A percentile compares a stretch with the other conserved stretches of the same genome.
Evolutionary conservation across 1,140 invertebrate genomes (phyloP).

Genomic region (Hypothenemus hampei): DNA sequence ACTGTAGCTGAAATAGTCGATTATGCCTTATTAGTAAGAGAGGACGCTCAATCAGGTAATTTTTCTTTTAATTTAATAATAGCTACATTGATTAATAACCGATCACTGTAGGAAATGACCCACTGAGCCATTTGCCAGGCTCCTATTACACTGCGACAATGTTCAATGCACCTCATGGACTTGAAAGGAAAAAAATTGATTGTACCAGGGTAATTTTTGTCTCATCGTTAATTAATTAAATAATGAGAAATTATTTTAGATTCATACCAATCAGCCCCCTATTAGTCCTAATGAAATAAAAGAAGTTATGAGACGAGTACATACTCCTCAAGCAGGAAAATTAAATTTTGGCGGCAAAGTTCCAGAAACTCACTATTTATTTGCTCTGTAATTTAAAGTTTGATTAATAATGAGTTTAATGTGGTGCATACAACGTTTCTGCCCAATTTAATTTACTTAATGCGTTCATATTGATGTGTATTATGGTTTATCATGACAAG

Average conservation of each 20-base stretch:
- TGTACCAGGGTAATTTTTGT: slow-evolving; percentile 44
- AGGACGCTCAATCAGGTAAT: slow-evolving; percentile 52
- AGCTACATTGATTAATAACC: neutral
- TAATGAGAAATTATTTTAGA: slow-evolving; percentile 19
- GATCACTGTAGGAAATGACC: slow-evolving; percentile 43
- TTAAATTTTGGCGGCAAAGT: slow-evolving; percentile 41
- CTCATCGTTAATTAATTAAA: neutral
- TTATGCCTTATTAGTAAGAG: slow-evolving; percentile 59
- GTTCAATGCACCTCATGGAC: slow-evolving; percentile 44
- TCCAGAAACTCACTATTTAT: slow-evolving; percentile 38
- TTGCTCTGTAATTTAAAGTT: slow-evolving; percentile 40
- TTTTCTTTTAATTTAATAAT: neutral
- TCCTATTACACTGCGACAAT: slow-evolving; percentile 48
- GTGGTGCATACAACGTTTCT: neutral
- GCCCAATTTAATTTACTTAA: slow-evolving; percentile 23
- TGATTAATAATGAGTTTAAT: no score
- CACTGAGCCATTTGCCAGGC: slow-evolving; percentile 51
- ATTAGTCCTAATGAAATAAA: slow-evolving; percentile 53
- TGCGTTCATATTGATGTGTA: slow-evolving; percentile 26
- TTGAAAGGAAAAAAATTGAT: slow-evolving; percentile 46
- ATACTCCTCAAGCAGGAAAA: slow-evolving; percentile 46
- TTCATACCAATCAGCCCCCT: slow-evolving; percentile 49
- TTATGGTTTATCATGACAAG: slow-evolving; percentile 25
- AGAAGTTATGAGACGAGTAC: slow-evolving; percentile 51
- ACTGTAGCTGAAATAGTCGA: slow-evolving; percentile 67